Evolutionary conservation across 1,140 invertebrate genomes (phyloP).

Genomic region (Campoletis sonorensis): DNA sequence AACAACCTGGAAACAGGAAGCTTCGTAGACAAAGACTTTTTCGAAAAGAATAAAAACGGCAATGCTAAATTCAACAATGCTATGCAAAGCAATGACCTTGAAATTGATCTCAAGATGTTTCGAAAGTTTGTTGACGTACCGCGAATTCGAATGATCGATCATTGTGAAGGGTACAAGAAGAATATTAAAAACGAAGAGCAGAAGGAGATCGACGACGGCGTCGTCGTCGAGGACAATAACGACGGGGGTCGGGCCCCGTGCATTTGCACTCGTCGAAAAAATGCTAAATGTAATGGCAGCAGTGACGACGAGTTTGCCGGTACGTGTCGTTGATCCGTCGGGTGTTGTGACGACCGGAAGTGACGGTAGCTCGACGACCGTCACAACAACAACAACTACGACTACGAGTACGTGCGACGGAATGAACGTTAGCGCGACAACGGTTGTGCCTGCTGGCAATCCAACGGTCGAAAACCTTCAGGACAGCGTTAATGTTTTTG

Average conservation of each 20-base stretch:
- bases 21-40: not conserved
- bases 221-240: conserved; percentile 12
- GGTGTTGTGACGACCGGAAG: conserved; percentile 50
- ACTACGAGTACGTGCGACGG: conserved; percentile 40
- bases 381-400: conserved; percentile 42
- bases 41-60: conserved; percentile 16
- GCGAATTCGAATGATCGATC: conserved; percentile 7
- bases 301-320: conserved; percentile 67
- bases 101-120: not conserved
- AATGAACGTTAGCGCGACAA: conserved; percentile 60
- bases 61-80: not conserved
- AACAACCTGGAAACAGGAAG: not conserved
- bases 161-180: not conserved
- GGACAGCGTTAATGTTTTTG: conserved; percentile 70
- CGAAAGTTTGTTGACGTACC: not conserved
- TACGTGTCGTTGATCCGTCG: conserved; percentile 59
- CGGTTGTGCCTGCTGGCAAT: conserved; percentile 64
- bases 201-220: not conserved
- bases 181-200: not conserved
- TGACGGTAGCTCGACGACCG: conserved; percentile 46
- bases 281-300: conserved; percentile 73
- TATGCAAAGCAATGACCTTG: not conserved
- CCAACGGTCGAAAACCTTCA: conserved; percentile 69
- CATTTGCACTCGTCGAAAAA: conserved; percentile 48
- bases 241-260: conserved; percentile 21